phyloP scores from a whole-genome alignment of 2,888 invertebrate species.

The Unio delphinus region DNA sequence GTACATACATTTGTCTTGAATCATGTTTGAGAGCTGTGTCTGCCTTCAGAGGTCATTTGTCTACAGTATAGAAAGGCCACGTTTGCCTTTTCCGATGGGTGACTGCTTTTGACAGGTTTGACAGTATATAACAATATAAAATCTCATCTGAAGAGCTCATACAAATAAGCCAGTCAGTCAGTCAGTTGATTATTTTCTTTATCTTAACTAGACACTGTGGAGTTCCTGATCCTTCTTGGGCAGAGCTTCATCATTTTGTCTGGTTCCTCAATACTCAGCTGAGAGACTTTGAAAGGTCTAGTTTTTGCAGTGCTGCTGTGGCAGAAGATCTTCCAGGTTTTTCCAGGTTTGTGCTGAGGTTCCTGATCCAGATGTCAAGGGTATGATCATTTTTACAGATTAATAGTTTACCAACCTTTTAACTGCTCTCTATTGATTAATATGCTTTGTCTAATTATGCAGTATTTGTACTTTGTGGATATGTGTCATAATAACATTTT shows the following conservation, averaged over 20 bases:
- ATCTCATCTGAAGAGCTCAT: too few species aligned
- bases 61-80: too few species aligned
- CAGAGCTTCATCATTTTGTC: conserved; percentile 59
- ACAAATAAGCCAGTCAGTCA: background rate
- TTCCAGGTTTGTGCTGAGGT: conserved; percentile 53
- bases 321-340: conserved; percentile 56
- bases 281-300: conserved; percentile 49
- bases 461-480: too few species aligned
- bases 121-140: too few species aligned
- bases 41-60: too few species aligned
- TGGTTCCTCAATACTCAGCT: conserved; percentile 62
- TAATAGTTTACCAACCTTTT: background rate
- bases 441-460: too few species aligned
- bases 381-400: conserved; percentile 18
- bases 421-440: background rate
- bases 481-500: too few species aligned
- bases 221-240: conserved; percentile 50
- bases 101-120: too few species aligned
- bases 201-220: conserved; percentile 45
- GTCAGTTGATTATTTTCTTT: background rate
- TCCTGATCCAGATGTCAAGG: conserved; percentile 59
- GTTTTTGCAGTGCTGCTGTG: conserved; percentile 42
- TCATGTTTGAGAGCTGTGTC: too few species aligned
- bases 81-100: too few species aligned
- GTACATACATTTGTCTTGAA: too few species aligned